phyloP scores from a whole-genome alignment of 1,140 invertebrate species.

The Diploscapter pachys region DNA sequence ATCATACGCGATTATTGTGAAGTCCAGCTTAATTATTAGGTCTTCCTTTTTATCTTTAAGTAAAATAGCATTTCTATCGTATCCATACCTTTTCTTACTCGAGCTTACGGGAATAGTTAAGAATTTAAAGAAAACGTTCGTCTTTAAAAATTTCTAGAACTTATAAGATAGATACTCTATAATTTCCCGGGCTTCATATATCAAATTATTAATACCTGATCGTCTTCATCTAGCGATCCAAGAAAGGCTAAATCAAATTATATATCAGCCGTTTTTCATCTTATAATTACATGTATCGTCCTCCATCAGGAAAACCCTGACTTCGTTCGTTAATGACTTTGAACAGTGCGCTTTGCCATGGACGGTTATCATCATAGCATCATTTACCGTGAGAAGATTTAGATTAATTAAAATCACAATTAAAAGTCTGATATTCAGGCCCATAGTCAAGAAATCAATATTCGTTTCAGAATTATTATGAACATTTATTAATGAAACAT shows the following conservation, averaged over 20 bases:
- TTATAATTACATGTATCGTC: not conserved
- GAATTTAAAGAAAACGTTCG: too few species aligned
- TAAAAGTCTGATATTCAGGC: not conserved
- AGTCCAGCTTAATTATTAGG: not conserved
- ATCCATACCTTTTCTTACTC: too few species aligned
- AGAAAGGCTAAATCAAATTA: not conserved
- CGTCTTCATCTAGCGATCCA: constrained; percentile 4
- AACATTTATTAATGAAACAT: constrained; percentile 1
- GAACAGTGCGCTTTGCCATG: too few species aligned
- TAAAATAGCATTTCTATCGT: too few species aligned
- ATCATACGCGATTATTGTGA: too few species aligned
- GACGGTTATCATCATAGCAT: not conserved
- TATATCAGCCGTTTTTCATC: not conserved
- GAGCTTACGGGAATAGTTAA: too few species aligned
- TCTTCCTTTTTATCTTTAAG: not conserved
- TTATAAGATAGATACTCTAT: too few species aligned
- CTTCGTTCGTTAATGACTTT: too few species aligned
- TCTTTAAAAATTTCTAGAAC: too few species aligned
- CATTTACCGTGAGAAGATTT: not conserved
- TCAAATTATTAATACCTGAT: not conserved
- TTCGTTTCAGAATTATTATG: not conserved
- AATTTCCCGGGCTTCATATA: too few species aligned
- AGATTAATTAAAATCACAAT: not conserved
- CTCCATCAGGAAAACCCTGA: constrained; percentile 12
- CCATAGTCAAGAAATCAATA: not conserved